Percentiles rank a stretch among this genome's conserved stretches.
Evolutionary conservation across 2,113 vertebrate species (phyloP).

Genomic region (Urocitellus parryii): DNA sequence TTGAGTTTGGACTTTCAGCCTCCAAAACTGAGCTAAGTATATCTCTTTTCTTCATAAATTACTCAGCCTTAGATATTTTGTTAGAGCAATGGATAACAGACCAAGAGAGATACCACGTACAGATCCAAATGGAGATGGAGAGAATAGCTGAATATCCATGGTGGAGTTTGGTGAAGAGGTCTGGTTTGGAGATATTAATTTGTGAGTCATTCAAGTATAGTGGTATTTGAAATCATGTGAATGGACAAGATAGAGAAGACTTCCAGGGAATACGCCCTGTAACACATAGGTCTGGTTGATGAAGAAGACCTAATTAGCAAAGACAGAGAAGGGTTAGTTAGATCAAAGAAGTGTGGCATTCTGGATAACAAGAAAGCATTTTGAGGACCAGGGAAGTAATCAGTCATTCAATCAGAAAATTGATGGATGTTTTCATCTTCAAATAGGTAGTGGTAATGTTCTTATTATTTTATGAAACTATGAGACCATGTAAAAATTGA

Average conservation of each 20-base stretch:
- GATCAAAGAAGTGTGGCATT: not conserved
- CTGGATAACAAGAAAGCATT: conserved; percentile 10
- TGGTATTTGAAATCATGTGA: not conserved
- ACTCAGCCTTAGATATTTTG: not conserved
- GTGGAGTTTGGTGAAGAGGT: not conserved
- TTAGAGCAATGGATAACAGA: not conserved
- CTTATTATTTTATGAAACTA: conserved; percentile 36
- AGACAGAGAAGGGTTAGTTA: not conserved
- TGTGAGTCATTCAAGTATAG: not conserved
- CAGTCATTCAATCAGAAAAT: not conserved
- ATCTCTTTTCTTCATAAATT: not conserved
- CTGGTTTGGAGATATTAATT: not conserved
- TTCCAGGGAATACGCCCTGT: not conserved
- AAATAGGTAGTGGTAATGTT: conserved; percentile 22
- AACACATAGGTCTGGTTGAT: not conserved
- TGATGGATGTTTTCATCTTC: conserved; percentile 49
- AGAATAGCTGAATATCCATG: not conserved
- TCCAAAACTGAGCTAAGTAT: not conserved
- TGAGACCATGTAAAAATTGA: conserved; percentile 55
- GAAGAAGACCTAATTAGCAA: not conserved
- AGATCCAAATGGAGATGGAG: not conserved
- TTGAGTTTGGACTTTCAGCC: not conserved
- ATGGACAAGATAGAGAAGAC: not conserved
- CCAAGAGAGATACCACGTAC: not conserved
- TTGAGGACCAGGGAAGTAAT: not conserved